A percentile compares a stretch with the other conserved stretches of the same genome.
These are phyloP conservation scores for Gymnothorax reevesii DNA, from an alignment of 2,797 vertebrate species.

Conservation along the genomic window DNA sequence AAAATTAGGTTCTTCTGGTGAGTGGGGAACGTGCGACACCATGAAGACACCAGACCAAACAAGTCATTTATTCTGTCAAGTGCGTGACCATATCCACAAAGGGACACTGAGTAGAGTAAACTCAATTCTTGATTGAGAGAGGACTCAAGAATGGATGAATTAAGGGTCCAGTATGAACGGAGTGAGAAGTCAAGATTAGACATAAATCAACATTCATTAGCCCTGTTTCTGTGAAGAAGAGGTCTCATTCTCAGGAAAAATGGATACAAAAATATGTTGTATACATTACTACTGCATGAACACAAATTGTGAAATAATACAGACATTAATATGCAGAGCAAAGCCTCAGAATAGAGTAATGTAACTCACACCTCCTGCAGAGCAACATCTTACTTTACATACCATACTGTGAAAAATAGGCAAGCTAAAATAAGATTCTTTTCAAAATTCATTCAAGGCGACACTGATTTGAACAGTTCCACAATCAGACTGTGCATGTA, in stretches of 20 bases:
- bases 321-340: not conserved
- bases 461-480: not conserved
- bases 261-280: not conserved
- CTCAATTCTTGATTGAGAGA: no score
- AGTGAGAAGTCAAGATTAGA: not conserved
- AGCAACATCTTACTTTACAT: slow-evolving; percentile 1
- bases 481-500: not conserved
- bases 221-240: not conserved
- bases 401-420: not conserved
- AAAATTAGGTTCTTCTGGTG: slow-evolving; percentile 39
- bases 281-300: not conserved
- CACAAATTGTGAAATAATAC: not conserved
- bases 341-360: not conserved
- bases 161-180: no score
- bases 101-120: no score
- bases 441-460: not conserved
- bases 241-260: not conserved
- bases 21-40: slow-evolving; percentile 74
- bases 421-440: not conserved
- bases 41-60: slow-evolving; percentile 66
- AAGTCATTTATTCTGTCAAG: slow-evolving; percentile 61
- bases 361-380: slow-evolving; percentile 1
- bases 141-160: no score
- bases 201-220: not conserved
- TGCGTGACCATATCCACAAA: not conserved